Conservation (phyloP, 2,888 invertebrate genomes). For the Tridacna gigas region DNA sequence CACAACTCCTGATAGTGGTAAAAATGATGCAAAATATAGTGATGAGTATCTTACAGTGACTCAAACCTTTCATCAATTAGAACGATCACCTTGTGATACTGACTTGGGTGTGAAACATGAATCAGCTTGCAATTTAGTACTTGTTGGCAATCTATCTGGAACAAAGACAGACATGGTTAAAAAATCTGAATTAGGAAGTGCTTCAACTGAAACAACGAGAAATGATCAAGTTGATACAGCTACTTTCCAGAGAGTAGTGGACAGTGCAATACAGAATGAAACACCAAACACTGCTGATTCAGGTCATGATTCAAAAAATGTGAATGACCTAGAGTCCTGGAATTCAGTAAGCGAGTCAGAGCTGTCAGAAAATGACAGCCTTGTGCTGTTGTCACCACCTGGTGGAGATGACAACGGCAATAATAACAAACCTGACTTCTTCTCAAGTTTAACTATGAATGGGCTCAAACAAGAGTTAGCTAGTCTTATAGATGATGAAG, state of each 20-base stretch:
- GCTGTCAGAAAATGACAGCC: conserved; percentile 33
- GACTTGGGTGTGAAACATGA: no score
- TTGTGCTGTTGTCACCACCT: neutral
- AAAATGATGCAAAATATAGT: neutral
- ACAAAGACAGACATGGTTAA: no score
- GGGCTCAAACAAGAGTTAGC: conserved; percentile 81
- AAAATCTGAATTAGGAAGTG: neutral
- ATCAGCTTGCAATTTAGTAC: no score
- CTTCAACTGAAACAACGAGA: neutral
- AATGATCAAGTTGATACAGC: neutral
- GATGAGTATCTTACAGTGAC: neutral
- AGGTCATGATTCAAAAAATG: conserved; percentile 18
- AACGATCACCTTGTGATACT: neutral
- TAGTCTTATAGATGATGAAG: conserved; percentile 78
- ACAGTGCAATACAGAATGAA: conserved; percentile 18
- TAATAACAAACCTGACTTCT: conserved; percentile 77
- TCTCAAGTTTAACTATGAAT: conserved; percentile 78
- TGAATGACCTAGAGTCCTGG: conserved; percentile 52
- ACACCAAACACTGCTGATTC: neutral
- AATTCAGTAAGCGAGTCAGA: conserved; percentile 55
- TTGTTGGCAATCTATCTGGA: no score
- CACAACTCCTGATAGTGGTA: neutral
- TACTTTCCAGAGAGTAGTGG: neutral
- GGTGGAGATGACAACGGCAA: conserved; percentile 16
- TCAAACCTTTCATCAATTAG: neutral